These are phyloP conservation scores for Dryobota labecula DNA, from an alignment of 2,888 invertebrate genomes.

Conservation along the genomic window DNA sequence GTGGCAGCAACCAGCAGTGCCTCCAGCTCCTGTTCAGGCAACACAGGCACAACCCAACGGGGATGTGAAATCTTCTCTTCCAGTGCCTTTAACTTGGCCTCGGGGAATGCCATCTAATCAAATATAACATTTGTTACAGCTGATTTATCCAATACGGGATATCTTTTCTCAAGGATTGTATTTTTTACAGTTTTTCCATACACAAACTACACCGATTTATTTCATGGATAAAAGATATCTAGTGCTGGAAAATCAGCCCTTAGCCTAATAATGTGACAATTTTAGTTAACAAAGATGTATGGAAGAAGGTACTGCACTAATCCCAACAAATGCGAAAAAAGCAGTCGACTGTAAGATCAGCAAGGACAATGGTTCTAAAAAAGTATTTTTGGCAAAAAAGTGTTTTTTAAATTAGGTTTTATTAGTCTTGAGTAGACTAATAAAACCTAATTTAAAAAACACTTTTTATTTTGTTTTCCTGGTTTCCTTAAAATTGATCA, in stretches of 20 bases:
- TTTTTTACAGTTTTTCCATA: not conserved
- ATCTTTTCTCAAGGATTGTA: too few species aligned
- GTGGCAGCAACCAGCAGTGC: constrained; percentile 97
- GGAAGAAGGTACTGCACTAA: not conserved
- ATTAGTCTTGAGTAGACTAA: too few species aligned
- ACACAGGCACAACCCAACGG: constrained; percentile 99
- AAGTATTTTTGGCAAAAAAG: too few species aligned
- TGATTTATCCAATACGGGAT: not conserved
- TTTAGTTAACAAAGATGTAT: not conserved
- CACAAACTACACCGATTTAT: not conserved
- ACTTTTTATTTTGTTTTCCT: not conserved
- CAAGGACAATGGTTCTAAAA: not conserved
- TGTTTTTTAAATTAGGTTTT: not conserved
- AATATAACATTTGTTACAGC: constrained; percentile 16
- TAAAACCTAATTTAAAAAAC: not conserved
- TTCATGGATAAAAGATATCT: not conserved
- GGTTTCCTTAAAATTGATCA: not conserved
- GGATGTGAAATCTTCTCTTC: constrained; percentile 99
- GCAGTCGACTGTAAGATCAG: not conserved
- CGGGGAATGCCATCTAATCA: constrained; percentile 93
- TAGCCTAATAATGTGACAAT: not conserved
- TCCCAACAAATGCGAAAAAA: not conserved
- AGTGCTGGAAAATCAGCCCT: not conserved
- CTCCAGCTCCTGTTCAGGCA: constrained; percentile 99
- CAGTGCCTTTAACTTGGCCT: constrained; percentile 95